phyloP scores from a whole-genome alignment of 2,797 vertebrate species.

The Brachyalestes nurse region DNA sequence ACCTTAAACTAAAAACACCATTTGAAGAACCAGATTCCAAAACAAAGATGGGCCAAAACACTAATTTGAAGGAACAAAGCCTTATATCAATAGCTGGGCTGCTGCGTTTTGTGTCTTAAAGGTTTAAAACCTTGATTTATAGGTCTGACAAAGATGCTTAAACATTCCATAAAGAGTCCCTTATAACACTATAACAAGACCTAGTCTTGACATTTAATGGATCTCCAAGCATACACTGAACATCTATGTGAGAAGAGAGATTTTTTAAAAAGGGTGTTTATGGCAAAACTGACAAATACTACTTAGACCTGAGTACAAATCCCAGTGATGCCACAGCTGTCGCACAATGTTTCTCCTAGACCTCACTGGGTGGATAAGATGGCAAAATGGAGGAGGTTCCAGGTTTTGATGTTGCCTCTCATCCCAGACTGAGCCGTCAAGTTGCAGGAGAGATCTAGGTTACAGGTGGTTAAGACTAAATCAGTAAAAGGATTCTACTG shows the following conservation, averaged over 20 bases:
- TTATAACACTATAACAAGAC: not conserved
- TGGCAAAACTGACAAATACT: not conserved
- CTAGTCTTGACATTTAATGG: not conserved
- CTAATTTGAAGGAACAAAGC: constrained; percentile 7
- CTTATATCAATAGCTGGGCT: constrained; percentile 3
- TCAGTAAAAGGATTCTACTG: not conserved
- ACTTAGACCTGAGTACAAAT: not conserved
- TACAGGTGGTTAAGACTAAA: not conserved
- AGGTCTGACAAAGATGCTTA: not conserved
- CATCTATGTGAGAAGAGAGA: no score
- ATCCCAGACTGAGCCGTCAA: not conserved
- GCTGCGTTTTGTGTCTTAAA: not conserved
- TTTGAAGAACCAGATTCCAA: not conserved
- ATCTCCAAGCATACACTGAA: no score
- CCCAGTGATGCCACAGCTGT: not conserved
- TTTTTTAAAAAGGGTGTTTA: no score
- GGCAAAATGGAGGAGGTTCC: not conserved
- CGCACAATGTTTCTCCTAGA: not conserved
- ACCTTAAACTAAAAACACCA: constrained; percentile 6
- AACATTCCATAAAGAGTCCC: not conserved
- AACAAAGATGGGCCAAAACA: constrained; percentile 26
- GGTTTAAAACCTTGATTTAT: not conserved
- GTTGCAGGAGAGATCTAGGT: not conserved
- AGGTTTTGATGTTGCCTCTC: not conserved
- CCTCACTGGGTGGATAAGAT: not conserved